Evolutionary conservation across 2,113 vertebrate species (phyloP).

Genomic region (Dasypus novemcinctus): DNA sequence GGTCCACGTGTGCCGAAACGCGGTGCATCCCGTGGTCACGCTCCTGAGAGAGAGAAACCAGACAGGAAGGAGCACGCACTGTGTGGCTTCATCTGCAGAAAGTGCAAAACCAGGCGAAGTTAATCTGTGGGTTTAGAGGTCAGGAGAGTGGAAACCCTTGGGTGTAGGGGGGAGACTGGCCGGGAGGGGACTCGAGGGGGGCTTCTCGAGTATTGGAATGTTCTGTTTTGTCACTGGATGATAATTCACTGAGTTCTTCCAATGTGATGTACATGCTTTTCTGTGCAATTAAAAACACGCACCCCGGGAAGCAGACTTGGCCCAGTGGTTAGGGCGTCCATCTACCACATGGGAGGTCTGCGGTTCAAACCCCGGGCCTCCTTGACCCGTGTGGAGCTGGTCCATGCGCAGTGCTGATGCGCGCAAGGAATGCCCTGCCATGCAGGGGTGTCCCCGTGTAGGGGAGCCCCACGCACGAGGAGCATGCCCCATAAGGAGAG

Average conservation of each 20-base stretch:
- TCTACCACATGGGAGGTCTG: too few species aligned
- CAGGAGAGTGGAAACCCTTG: neutral
- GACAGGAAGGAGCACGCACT: neutral
- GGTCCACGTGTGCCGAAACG: fast-evolving
- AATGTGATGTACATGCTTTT: neutral
- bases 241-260: neutral
- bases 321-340: too few species aligned
- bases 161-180: neutral
- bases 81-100: neutral
- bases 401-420: too few species aligned
- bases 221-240: neutral
- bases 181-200: neutral
- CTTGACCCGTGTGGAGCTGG: too few species aligned
- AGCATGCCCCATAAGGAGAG: too few species aligned
- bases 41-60: neutral
- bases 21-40: neutral
- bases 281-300: neutral
- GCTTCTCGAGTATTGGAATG: conserved; percentile 33
- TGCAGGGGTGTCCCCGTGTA: too few species aligned
- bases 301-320: too few species aligned
- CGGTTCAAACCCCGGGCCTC: too few species aligned
- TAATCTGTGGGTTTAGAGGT: neutral
- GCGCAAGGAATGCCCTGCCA: too few species aligned
- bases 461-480: too few species aligned
- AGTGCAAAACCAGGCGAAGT: conserved; percentile 7